These are phyloP conservation scores for Formica exsecta DNA, from an alignment of 1,140 invertebrate genomes.

Conservation along the genomic window DNA sequence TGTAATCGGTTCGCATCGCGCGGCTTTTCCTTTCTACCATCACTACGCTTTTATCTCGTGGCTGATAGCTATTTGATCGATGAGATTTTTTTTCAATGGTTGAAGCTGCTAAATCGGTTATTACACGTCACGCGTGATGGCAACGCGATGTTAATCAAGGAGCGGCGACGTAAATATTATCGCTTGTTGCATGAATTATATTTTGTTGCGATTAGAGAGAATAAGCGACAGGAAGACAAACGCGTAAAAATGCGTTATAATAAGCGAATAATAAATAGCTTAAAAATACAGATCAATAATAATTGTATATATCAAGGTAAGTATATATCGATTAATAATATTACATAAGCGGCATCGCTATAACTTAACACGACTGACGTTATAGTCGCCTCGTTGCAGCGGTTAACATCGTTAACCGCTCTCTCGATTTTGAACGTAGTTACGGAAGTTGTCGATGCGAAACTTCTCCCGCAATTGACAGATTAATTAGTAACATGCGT, in stretches of 20 bases:
- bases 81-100: constrained; percentile 14
- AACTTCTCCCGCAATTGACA: constrained; percentile 50
- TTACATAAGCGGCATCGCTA: background rate
- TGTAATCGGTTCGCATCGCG: constrained; percentile 30
- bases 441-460: constrained; percentile 47
- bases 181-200: background rate
- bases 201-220: background rate
- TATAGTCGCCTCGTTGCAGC: background rate
- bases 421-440: constrained; percentile 52
- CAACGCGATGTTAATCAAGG: constrained; percentile 27
- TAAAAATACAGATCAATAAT: background rate
- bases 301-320: too few species aligned
- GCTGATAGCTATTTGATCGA: background rate
- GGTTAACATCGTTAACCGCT: constrained; percentile 43
- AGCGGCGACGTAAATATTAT: background rate
- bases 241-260: background rate
- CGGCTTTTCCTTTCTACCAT: background rate
- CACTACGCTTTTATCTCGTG: background rate
- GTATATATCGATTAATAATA: background rate
- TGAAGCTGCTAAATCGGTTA: constrained; percentile 42
- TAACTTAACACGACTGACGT: background rate
- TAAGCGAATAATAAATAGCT: background rate
- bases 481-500: constrained; percentile 57
- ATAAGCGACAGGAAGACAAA: background rate
- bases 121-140: background rate